These are phyloP conservation scores for Crotalus tigris DNA, from an alignment of 2,113 vertebrate genomes.

Conservation along the genomic window DNA sequence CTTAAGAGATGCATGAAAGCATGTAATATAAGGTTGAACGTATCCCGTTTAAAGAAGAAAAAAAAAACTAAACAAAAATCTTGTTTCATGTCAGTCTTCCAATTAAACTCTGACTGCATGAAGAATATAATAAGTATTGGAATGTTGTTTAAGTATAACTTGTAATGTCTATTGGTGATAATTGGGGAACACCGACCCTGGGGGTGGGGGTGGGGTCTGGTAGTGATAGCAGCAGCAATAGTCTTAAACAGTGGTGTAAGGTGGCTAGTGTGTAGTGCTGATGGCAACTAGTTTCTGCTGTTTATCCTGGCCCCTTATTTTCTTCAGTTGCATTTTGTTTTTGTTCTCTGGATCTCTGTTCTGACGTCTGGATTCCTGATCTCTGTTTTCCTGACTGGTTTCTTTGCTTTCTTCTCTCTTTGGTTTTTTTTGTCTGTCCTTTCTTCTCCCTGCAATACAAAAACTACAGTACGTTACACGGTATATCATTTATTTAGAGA, in stretches of 20 bases:
- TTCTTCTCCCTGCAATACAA: conserved; percentile 76
- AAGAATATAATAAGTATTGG: conserved; percentile 74
- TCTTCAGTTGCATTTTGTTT: conserved; percentile 88
- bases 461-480: conserved; percentile 46
- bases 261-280: conserved; percentile 77
- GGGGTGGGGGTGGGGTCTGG: conserved; percentile 62
- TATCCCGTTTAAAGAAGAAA: conserved; percentile 65
- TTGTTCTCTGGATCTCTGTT: conserved; percentile 83
- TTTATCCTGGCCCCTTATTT: conserved; percentile 80
- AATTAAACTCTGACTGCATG: conserved; percentile 68
- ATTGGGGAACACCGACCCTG: conserved; percentile 63
- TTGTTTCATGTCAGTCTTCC: conserved; percentile 67
- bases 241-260: conserved; percentile 63
- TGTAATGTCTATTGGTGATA: conserved; percentile 66
- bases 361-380: conserved; percentile 72
- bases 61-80: conserved; percentile 19
- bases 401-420: conserved; percentile 84
- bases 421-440: conserved; percentile 81
- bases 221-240: conserved; percentile 91
- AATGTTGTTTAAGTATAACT: conserved; percentile 74
- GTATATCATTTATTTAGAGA: not conserved
- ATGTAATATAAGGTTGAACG: conserved; percentile 64
- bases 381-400: conserved; percentile 77
- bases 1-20: conserved; percentile 73
- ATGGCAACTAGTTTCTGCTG: conserved; percentile 71